These are phyloP conservation scores for Montipora sp. DNA, from an alignment of 64 coral and sea anemone species.

Conservation along the genomic window DNA sequence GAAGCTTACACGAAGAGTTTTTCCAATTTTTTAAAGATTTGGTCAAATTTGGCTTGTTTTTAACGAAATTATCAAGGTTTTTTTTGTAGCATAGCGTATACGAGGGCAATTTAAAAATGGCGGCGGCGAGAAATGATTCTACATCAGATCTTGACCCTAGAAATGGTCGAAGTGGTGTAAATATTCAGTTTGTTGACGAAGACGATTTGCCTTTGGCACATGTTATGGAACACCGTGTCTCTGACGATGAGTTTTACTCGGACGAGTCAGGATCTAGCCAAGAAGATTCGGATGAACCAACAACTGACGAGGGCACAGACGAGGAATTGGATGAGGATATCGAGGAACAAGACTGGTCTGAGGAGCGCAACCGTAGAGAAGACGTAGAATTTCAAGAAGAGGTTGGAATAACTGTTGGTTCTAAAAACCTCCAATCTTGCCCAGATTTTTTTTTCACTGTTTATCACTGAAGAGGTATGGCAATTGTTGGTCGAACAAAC, in stretches of 20 bases:
- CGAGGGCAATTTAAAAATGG: constrained; percentile 2
- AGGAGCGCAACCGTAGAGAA: too few species aligned
- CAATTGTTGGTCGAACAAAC: too few species aligned
- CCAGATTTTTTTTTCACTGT: too few species aligned
- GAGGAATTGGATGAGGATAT: background rate
- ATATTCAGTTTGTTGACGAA: too few species aligned
- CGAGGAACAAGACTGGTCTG: background rate
- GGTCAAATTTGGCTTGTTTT: constrained; percentile 8
- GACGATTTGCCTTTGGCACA: background rate
- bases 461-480: too few species aligned
- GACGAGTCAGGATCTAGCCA: background rate
- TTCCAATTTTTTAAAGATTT: constrained; percentile 2
- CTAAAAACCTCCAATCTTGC: too few species aligned
- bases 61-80: background rate
- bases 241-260: background rate
- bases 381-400: too few species aligned
- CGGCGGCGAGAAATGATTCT: constrained; percentile 8
- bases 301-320: too few species aligned
- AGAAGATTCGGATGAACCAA: background rate
- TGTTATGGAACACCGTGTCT: background rate
- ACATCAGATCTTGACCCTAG: background rate
- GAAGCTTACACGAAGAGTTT: background rate
- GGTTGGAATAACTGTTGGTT: too few species aligned
- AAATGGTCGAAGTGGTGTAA: background rate
- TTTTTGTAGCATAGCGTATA: constrained; percentile 1